Conservation (phyloP, 1,140 invertebrate genomes). For the Pseudomyrmex pallidus region DNA sequence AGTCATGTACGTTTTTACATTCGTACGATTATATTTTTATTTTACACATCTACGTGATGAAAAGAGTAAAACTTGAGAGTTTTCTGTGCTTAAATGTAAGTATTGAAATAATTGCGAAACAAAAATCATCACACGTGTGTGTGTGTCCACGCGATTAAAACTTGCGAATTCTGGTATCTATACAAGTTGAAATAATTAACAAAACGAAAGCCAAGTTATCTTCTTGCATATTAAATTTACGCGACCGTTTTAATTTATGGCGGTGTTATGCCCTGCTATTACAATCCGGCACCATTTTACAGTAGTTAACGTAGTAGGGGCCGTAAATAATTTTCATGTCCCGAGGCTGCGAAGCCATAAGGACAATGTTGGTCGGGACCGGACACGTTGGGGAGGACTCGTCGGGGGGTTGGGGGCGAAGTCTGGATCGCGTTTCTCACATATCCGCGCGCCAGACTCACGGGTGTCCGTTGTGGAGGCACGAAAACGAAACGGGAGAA, state of each 20-base stretch:
- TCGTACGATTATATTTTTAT: too few relatives aligned
- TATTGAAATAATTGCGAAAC: too few relatives aligned
- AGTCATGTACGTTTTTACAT: too few relatives aligned
- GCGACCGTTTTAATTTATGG: not conserved
- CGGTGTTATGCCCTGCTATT: not conserved
- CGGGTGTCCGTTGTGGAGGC: slow-evolving; percentile 65
- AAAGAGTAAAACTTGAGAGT: too few relatives aligned
- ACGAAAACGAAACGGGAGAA: slow-evolving; percentile 72
- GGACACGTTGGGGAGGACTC: not conserved
- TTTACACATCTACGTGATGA: too few relatives aligned
- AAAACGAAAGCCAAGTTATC: not conserved
- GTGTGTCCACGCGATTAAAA: too few relatives aligned
- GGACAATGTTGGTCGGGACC: slow-evolving; percentile 9
- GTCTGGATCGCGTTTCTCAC: slow-evolving; percentile 56
- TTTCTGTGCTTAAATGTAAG: too few relatives aligned
- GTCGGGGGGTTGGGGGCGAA: not conserved
- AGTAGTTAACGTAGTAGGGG: slow-evolving; percentile 40
- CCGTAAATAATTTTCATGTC: slow-evolving; percentile 41
- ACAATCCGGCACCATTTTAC: slow-evolving; percentile 28
- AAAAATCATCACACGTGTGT: too few relatives aligned
- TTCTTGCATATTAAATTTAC: not conserved
- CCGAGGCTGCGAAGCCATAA: slow-evolving; percentile 10
- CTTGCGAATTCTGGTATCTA: too few relatives aligned
- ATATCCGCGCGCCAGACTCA: slow-evolving; percentile 26
- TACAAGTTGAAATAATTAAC: too few relatives aligned